A percentile compares a stretch with the other conserved stretches of the same genome.
Evolutionary conservation across 2,113 vertebrate genomes (phyloP).

Genomic region (Dunckerocampus dactyliophorus): DNA sequence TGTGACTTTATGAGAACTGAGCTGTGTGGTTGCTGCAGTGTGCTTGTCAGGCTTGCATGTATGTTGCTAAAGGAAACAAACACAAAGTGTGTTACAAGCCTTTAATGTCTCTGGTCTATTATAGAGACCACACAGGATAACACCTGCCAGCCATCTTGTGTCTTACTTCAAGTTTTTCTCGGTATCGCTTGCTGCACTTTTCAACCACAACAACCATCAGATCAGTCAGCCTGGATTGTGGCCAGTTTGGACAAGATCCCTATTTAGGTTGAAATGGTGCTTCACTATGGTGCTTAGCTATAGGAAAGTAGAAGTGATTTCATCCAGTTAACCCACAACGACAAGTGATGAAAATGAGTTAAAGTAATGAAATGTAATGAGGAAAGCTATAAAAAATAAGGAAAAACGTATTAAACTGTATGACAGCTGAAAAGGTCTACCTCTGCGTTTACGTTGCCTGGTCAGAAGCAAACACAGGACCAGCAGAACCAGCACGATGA

Average conservation of each 20-base stretch:
- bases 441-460: slow-evolving; percentile 20
- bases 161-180: not conserved
- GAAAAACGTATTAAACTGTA: not conserved
- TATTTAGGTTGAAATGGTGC: not conserved
- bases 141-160: not conserved
- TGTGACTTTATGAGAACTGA: not conserved
- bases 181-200: not conserved
- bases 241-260: not conserved
- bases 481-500: slow-evolving; percentile 31
- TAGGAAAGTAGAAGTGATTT: no score
- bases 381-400: not conserved
- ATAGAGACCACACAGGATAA: not conserved
- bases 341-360: no score
- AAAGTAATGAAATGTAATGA: no score
- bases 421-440: slow-evolving; percentile 14
- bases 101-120: not conserved
- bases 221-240: not conserved
- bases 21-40: not conserved
- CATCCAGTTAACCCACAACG: no score
- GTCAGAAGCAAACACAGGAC: slow-evolving; percentile 11
- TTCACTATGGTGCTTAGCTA: not conserved
- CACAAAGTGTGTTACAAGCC: not conserved
- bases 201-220: slow-evolving; percentile 33
- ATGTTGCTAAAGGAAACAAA: slow-evolving; percentile 1
- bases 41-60: no score